Conservation (phyloP, 2,113 vertebrate genomes). For the Corythornis madagascariensis region DNA sequence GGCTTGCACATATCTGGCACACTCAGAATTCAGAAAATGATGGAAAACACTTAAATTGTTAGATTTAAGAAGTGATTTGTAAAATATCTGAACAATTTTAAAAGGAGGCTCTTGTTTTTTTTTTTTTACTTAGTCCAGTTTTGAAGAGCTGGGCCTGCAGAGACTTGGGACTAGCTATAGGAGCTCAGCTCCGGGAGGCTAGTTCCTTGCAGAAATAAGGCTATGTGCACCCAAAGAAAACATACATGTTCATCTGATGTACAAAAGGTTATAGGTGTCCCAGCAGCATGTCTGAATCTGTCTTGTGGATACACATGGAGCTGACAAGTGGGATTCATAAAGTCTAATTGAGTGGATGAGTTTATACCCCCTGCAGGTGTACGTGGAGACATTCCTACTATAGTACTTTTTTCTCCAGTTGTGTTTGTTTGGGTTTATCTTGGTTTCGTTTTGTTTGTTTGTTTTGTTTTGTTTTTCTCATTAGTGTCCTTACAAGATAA, state of each 20-base stretch:
- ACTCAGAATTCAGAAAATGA: background rate
- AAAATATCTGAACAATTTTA: background rate
- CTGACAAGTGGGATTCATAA: background rate
- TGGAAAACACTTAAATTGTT: background rate
- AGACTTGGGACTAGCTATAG: background rate
- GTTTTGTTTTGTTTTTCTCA: background rate
- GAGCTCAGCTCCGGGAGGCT: background rate
- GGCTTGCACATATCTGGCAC: background rate
- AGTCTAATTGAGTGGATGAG: background rate
- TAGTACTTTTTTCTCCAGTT: background rate
- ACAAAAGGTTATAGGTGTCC: background rate
- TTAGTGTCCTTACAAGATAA: background rate
- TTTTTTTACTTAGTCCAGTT: background rate
- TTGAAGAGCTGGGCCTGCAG: background rate
- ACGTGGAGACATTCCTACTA: background rate
- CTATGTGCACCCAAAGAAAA: background rate
- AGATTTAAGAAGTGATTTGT: background rate
- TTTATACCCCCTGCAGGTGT: background rate
- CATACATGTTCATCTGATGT: background rate
- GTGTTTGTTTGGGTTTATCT: no score
- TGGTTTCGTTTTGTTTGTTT: background rate
- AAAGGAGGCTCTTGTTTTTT: background rate
- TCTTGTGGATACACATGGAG: background rate
- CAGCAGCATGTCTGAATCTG: background rate
- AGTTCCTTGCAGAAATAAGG: background rate